Percentiles rank a stretch among this genome's conserved stretches.
phyloP scores from a whole-genome alignment of 2,113 vertebrate species.

The Microtus oregoni region DNA sequence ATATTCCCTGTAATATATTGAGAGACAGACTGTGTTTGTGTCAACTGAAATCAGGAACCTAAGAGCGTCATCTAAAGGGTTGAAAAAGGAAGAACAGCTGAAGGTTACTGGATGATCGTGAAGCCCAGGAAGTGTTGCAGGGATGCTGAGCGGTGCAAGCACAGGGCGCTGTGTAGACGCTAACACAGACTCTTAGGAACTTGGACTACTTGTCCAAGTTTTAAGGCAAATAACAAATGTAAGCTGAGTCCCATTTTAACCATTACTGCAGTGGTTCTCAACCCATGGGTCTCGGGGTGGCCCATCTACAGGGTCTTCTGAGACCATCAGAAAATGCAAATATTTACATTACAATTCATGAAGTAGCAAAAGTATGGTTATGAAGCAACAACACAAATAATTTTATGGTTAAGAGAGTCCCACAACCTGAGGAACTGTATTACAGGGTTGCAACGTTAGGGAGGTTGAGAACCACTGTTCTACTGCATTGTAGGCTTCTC shows the following conservation, averaged over 20 bases:
- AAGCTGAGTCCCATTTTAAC: background rate
- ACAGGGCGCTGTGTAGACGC: background rate
- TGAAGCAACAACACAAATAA: background rate
- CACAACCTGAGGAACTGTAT: background rate
- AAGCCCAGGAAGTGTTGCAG: background rate
- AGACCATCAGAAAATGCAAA: background rate
- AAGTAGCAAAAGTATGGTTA: background rate
- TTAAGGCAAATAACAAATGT: background rate
- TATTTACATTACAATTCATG: background rate
- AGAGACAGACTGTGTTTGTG: background rate
- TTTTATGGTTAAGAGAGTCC: background rate
- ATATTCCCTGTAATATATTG: slow-evolving; percentile 28
- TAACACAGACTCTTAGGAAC: background rate
- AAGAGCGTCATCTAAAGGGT: slow-evolving; percentile 12
- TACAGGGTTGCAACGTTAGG: background rate
- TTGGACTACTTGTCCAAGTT: background rate
- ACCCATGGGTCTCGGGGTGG: background rate
- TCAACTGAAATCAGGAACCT: slow-evolving; percentile 37
- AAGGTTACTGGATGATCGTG: background rate
- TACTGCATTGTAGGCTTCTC: background rate
- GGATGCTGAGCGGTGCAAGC: background rate
- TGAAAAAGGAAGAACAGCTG: slow-evolving; percentile 52
- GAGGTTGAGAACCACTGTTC: background rate
- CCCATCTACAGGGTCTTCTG: background rate
- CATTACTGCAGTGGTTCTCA: background rate